Evolutionary conservation across 2,888 invertebrate genomes (phyloP), one percentile per base, ranked within the genome.

Genomic region (Troglohyphantes excavatus): DNA sequence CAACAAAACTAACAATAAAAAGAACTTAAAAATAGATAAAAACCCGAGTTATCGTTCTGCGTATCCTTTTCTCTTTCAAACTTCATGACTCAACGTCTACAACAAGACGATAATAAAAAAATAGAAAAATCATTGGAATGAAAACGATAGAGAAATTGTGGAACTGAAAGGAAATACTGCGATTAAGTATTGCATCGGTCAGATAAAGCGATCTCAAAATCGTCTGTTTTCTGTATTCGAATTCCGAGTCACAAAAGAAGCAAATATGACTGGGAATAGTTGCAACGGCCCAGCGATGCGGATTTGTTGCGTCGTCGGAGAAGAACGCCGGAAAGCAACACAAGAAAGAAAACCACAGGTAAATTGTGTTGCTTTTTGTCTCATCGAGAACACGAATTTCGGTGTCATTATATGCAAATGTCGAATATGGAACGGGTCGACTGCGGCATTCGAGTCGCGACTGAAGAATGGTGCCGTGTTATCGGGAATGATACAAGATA

Each of bases 41-140:
- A 59, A 23, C 26, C 17, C 6, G 26, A 7, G n/a, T 39, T 63
- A 63, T 63, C 76, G n/a, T 29, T 19, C 21, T 19, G 33, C 33
- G 46, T 46, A 61, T 29, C 29, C 33, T 29, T n/a, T n/a, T 78
- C 67, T 67, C 53, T 67, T 79, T 79, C 46, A 65, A 79, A 79
- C 53, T 68, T 46, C 53, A 70, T 82, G 82, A 82, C 53, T 82
- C 82, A 82, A 82, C 70, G 82, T 61, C 70, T 61, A 9, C n/a
- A 21, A 59, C 53, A 39, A 76, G 27, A 21, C 21, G 63, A 76
- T 59, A 68, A 53, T 59, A 81, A 39, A 59, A 61, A 70, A 46
- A 81, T 68, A 29, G 11, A 39, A 59, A n/a, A n/a, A 17, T 23
- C 7, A 43, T 46, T 29, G 2, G 59, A 82, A 70, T 33, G 59